phyloP scores from a whole-genome alignment of 2,113 vertebrate genomes.

The Notothenia rossii region DNA sequence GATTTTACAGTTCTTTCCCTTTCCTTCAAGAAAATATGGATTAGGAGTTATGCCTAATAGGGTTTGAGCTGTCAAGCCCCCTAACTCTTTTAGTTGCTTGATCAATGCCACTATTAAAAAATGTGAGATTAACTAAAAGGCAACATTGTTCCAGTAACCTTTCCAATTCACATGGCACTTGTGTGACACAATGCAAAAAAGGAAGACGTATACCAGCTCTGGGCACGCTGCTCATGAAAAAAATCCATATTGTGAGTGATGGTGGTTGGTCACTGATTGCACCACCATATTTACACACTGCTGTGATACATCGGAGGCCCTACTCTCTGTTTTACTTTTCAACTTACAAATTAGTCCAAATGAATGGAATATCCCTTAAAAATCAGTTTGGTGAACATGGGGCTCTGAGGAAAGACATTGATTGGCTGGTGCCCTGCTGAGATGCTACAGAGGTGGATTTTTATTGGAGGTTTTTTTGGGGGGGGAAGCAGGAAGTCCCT shows the following conservation, averaged over 20 bases:
- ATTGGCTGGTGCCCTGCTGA: constrained; percentile 63
- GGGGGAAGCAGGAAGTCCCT: constrained; percentile 62
- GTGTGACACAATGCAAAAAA: not conserved
- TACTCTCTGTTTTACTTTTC: constrained; percentile 2
- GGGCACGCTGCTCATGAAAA: constrained; percentile 23
- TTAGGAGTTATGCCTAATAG: constrained; percentile 20
- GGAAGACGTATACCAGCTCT: constrained; percentile 16
- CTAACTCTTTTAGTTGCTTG: constrained; percentile 13
- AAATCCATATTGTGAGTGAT: constrained; percentile 38
- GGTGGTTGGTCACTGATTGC: constrained; percentile 13
- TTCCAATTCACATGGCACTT: constrained; percentile 21
- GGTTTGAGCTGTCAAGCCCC: constrained; percentile 45
- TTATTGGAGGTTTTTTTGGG: constrained; percentile 60
- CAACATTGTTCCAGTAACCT: constrained; percentile 26
- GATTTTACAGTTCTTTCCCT: constrained; percentile 76
- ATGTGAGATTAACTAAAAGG: not conserved
- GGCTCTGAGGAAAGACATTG: constrained; percentile 32
- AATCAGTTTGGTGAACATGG: constrained; percentile 4
- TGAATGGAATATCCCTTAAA: constrained; percentile 26
- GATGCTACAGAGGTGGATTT: constrained; percentile 58
- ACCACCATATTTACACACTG: not conserved
- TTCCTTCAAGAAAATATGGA: constrained; percentile 52
- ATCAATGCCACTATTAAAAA: constrained; percentile 21
- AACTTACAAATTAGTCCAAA: constrained; percentile 9
- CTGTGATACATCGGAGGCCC: not conserved